phyloP scores from a whole-genome alignment of 2,888 invertebrate genomes.

The Eupithecia vulgata region DNA sequence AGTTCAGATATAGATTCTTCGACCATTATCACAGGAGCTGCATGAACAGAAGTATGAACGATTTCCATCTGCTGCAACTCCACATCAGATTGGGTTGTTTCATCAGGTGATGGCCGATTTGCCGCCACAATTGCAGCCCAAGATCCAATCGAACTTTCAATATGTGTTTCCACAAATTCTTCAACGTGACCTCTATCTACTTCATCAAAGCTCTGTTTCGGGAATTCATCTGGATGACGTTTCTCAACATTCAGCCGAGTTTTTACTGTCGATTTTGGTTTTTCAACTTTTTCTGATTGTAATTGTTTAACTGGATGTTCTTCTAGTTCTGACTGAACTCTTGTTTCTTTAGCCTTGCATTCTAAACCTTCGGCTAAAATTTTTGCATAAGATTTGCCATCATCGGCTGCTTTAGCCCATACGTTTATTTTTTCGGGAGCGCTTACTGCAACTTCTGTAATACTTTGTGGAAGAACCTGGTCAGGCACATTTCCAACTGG shows the following conservation, averaged over 20 bases:
- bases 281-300: slow-evolving; percentile 45
- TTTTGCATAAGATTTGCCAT: slow-evolving; percentile 89
- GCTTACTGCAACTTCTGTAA: slow-evolving; percentile 27
- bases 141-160: slow-evolving; percentile 55
- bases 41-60: slow-evolving; percentile 30
- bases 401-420: slow-evolving; percentile 80
- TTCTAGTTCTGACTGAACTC: slow-evolving; percentile 14
- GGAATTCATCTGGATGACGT: slow-evolving; percentile 20
- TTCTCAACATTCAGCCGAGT: slow-evolving; percentile 35
- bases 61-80: slow-evolving; percentile 35
- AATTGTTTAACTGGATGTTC: slow-evolving; percentile 20
- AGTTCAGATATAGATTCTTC: slow-evolving; percentile 63
- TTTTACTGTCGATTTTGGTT: slow-evolving; percentile 40
- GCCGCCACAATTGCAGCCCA: slow-evolving; percentile 77
- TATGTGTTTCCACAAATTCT: slow-evolving; percentile 34
- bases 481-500: slow-evolving; percentile 35
- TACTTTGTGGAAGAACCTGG: slow-evolving; percentile 15
- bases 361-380: slow-evolving; percentile 82
- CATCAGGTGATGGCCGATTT: slow-evolving; percentile 67
- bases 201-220: slow-evolving; percentile 12
- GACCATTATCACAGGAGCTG: slow-evolving; percentile 62
- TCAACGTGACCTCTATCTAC: slow-evolving; percentile 11
- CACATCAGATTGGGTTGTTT: slow-evolving; percentile 51
- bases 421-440: slow-evolving; percentile 63
- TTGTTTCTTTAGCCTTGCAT: slow-evolving; percentile 37